These are phyloP conservation scores for Tragelaphus imberbis DNA, from an alignment of 2,113 vertebrate species.

Conservation along the genomic window DNA sequence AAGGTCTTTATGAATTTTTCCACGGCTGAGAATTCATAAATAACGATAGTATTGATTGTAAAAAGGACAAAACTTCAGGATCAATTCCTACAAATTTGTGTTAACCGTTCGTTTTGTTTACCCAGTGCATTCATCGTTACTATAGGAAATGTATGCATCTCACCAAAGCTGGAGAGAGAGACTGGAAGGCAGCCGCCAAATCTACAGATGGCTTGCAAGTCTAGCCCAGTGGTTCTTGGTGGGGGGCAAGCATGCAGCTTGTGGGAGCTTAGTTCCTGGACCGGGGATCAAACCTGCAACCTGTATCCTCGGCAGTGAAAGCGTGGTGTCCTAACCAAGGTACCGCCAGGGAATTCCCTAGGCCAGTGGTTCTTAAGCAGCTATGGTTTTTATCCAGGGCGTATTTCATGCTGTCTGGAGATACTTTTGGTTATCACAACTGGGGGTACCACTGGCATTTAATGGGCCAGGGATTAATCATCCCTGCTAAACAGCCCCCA, in stretches of 20 bases:
- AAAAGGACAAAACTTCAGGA: slow-evolving; percentile 63
- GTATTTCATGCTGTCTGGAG: neutral
- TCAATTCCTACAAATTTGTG: slow-evolving; percentile 64
- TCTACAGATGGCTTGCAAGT: neutral
- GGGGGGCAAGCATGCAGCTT: neutral
- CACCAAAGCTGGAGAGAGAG: slow-evolving; percentile 67
- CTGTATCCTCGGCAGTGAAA: fast-evolving
- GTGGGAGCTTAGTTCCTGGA: neutral
- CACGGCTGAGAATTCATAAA: slow-evolving; percentile 69
- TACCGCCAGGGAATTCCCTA: neutral
- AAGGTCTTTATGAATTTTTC: slow-evolving; percentile 61
- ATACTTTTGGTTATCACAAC: neutral
- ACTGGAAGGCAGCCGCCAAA: slow-evolving; percentile 59
- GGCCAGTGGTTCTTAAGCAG: neutral
- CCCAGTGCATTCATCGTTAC: slow-evolving; percentile 59
- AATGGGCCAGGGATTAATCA: neutral
- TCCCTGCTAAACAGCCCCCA: neutral
- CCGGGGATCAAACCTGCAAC: fast-evolving
- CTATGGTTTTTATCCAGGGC: neutral
- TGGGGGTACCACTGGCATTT: no score
- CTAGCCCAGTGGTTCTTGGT: neutral
- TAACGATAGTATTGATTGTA: slow-evolving; percentile 51
- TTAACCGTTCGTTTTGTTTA: slow-evolving; percentile 57
- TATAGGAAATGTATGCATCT: slow-evolving; percentile 66
- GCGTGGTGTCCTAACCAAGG: neutral